phyloP scores from a whole-genome alignment of 2,113 vertebrate species.

The Laterallus jamaicensis region DNA sequence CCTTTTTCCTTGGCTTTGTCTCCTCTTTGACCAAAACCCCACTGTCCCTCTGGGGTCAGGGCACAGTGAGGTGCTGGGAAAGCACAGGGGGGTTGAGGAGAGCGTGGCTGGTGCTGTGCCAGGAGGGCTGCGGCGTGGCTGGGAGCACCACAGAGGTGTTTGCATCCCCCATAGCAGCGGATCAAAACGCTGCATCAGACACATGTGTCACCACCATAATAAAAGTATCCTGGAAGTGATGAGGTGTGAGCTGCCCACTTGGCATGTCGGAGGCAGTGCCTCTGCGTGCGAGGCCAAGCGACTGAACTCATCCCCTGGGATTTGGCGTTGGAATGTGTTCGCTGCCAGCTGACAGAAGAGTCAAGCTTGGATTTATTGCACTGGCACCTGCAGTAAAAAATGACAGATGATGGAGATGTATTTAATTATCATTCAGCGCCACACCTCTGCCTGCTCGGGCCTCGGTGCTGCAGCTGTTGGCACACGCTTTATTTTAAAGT shows the following conservation, averaged over 20 bases:
- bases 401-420: constrained; percentile 76
- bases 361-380: constrained; percentile 65
- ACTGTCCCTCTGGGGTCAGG: accelerated
- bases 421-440: constrained; percentile 92
- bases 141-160: background rate
- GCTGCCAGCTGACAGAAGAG: constrained; percentile 67
- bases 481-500: constrained; percentile 74
- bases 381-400: constrained; percentile 75
- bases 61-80: accelerated
- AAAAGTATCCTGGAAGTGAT: constrained; percentile 41
- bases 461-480: constrained; percentile 79
- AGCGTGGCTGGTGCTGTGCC: accelerated
- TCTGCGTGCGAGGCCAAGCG: constrained; percentile 58
- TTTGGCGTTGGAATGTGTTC: constrained; percentile 51
- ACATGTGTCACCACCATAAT: constrained; percentile 37
- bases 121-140: background rate
- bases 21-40: background rate
- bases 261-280: constrained; percentile 45
- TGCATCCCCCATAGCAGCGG: background rate
- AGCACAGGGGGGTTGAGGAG: accelerated
- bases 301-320: constrained; percentile 64
- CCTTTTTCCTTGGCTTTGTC: background rate
- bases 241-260: constrained; percentile 24
- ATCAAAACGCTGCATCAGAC: background rate
- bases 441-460: constrained; percentile 82